Conservation (phyloP, 2,888 invertebrate species). For the Drosophila suboccidentalis region DNA sequence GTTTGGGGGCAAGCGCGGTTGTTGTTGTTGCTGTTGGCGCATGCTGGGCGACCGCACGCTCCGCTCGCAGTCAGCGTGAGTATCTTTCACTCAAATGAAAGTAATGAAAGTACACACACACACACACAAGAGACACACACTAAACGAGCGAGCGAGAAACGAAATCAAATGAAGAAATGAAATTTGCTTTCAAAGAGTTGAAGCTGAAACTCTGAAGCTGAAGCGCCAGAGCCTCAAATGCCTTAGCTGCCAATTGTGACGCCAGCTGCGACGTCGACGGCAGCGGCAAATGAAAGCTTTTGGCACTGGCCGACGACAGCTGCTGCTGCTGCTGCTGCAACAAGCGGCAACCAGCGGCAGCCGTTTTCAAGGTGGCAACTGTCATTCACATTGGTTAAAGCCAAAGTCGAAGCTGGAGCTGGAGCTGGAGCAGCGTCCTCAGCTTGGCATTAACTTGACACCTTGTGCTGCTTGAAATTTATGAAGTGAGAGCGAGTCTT, state of each 20-base stretch:
- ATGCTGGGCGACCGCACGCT: constrained; percentile 52
- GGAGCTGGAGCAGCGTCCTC: constrained; percentile 52
- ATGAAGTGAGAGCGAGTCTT: constrained; percentile 74
- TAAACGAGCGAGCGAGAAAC: constrained; percentile 20
- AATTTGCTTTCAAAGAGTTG: constrained; percentile 75
- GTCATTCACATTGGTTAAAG: constrained; percentile 69
- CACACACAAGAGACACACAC: constrained; percentile 22
- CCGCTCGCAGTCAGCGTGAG: constrained; percentile 46
- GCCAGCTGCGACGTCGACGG: constrained; percentile 17
- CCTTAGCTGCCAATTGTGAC: constrained; percentile 47
- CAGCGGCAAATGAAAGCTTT: constrained; percentile 72
- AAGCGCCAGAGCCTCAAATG: constrained; percentile 52
- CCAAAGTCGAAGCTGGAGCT: constrained; percentile 17
- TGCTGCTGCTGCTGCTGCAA: constrained; percentile 36
- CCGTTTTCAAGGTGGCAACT: constrained; percentile 76
- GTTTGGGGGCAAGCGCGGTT: background rate
- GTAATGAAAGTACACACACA: constrained; percentile 75
- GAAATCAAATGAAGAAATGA: constrained; percentile 82
- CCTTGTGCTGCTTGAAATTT: constrained; percentile 74
- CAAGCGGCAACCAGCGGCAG: constrained; percentile 30
- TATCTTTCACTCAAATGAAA: constrained; percentile 81
- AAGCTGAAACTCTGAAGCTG: constrained; percentile 31
- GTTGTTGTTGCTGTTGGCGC: constrained; percentile 28
- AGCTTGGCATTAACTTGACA: constrained; percentile 78
- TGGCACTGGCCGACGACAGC: constrained; percentile 62